phyloP scores from a whole-genome alignment of 2,797 vertebrate genomes.

The Argya squamiceps region DNA sequence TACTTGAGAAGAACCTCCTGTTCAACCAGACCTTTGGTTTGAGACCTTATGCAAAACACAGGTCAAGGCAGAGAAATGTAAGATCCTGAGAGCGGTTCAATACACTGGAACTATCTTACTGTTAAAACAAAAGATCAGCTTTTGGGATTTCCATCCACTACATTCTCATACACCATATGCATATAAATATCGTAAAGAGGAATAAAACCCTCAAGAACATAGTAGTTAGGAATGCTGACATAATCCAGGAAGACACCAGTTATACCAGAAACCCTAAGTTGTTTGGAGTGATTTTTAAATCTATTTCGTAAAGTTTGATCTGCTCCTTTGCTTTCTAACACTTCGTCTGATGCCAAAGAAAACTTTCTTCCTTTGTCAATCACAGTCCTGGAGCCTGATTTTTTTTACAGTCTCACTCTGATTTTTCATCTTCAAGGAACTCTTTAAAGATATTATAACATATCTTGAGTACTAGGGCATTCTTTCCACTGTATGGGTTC shows the following conservation, averaged over 20 bases:
- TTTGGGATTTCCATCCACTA: background rate
- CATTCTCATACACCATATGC: background rate
- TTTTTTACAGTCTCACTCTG: background rate
- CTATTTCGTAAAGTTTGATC: background rate
- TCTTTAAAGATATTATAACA: background rate
- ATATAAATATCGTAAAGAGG: background rate
- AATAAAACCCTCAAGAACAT: background rate
- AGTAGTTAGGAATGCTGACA: background rate
- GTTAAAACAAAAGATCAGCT: slow-evolving; percentile 1
- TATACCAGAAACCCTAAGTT: background rate
- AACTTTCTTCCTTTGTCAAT: background rate
- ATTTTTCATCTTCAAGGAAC: background rate
- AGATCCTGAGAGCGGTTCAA: background rate
- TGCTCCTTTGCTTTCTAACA: background rate
- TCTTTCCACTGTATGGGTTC: background rate
- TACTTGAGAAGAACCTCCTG: background rate
- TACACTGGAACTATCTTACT: background rate
- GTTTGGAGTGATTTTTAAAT: background rate
- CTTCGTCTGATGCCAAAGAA: background rate
- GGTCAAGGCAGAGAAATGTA: background rate
- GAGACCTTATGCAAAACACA: background rate
- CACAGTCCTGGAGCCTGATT: background rate
- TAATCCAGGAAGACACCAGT: background rate
- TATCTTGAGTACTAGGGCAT: background rate
- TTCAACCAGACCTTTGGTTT: background rate